These are phyloP conservation scores for Fukomys damarensis DNA, from an alignment of 2,113 vertebrate species.

Conservation along the genomic window DNA sequence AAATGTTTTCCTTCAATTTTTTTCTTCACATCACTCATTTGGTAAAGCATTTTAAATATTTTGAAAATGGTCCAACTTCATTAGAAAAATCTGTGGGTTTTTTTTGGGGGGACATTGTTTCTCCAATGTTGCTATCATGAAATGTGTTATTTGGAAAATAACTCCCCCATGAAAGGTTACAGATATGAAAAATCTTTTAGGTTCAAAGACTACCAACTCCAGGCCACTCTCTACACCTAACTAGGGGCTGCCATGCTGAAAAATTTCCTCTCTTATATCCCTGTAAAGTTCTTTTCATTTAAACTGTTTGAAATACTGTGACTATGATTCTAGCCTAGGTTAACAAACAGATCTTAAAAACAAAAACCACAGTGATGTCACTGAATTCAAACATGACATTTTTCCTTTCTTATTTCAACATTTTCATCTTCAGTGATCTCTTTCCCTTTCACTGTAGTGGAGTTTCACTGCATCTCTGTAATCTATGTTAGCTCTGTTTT, in stretches of 20 bases:
- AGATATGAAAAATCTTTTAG: not conserved
- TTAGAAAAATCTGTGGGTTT: not conserved
- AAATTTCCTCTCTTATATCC: not conserved
- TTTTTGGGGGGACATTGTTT: not conserved
- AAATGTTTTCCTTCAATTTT: not conserved
- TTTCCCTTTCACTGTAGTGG: not conserved
- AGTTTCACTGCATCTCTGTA: not conserved
- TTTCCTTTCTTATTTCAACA: not conserved
- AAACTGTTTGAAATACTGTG: not conserved
- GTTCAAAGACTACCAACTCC: not conserved
- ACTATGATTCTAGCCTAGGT: not conserved
- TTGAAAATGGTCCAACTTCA: conserved; percentile 3
- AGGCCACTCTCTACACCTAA: not conserved
- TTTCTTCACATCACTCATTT: not conserved
- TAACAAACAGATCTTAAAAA: not conserved
- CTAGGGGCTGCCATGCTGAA: not conserved
- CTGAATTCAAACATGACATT: not conserved
- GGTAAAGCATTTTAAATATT: not conserved
- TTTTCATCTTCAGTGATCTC: not conserved
- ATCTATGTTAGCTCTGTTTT: not conserved
- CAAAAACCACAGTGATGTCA: not conserved
- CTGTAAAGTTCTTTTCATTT: not conserved
- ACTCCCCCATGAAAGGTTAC: not conserved
- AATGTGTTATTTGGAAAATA: not conserved
- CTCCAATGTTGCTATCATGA: not conserved